Evolutionary conservation across 2,888 invertebrate species (phyloP), one percentile per base, ranked within the genome.

Genomic region (Thymelicus lineola): DNA sequence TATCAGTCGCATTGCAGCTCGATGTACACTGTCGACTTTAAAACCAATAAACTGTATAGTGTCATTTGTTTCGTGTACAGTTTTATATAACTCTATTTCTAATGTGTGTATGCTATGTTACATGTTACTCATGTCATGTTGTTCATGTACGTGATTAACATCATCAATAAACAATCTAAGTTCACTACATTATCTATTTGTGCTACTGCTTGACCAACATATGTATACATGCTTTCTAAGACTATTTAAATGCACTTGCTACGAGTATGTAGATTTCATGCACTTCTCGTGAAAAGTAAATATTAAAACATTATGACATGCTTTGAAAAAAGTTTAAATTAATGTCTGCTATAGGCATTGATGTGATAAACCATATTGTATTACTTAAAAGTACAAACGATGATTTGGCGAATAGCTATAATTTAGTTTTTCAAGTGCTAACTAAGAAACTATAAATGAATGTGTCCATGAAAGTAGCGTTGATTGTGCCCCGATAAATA

Each of bases 1-100:
- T 90, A 87, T 94, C 93, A 94, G 90, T 94, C 87, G 94, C 82
- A 87, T 93, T 91, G 93, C 80, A 87, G 94, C 89, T 86, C 92
- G 80, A 81, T 83, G 72, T 78, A 79, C 77, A 92, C 82, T 90
- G 88, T 84, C 79, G 86, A 73, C 79, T 80, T 77, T 76, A 91
- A 79, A 81, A 75, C 82, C 78, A 81, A 78, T 75, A 80, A 73
- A 67, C 60, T 88, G 85, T 89, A 71, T 71, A 77, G 78, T 80
- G 74, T 77, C 15, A 72, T 77, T 65, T 77, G 72, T 77, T 15
- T 46, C 36, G 60, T 46, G 70, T 72, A 50, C 68, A 70, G 64
- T 58, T 55, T 38, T 75, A 63, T 70, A 58, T 75, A 64, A 58
- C 61, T 73, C 57, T 76, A 70, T 64, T 70, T 64, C 76, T 75